Conservation (phyloP, 1,140 invertebrate species). For the Danaus plexippus region DNA sequence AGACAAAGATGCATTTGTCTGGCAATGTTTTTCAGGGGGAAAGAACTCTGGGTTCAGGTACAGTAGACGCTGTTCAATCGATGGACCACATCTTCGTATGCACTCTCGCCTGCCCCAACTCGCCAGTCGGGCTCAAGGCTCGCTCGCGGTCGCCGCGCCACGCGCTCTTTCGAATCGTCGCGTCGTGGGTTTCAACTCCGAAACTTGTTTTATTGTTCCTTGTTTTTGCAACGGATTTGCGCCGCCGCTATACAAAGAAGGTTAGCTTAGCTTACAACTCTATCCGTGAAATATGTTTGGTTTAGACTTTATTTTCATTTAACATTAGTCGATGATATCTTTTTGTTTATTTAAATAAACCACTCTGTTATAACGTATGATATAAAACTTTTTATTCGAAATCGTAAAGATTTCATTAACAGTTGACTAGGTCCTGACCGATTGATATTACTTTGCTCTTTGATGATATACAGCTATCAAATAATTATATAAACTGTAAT, state of each 20-base stretch:
- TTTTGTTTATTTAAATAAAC: too few relatives aligned
- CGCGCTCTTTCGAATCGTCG: constrained; percentile 23
- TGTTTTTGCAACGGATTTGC: constrained; percentile 21
- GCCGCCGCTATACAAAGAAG: constrained; percentile 18
- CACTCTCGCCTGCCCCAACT: constrained; percentile 23
- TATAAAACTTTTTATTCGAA: too few relatives aligned
- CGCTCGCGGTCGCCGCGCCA: constrained; percentile 28
- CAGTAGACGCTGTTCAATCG: constrained; percentile 22
- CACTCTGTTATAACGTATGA: too few relatives aligned
- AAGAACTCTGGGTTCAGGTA: constrained; percentile 15
- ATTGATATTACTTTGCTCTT: too few relatives aligned
- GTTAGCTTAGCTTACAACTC: constrained; percentile 19
- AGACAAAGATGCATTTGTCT: too few relatives aligned
- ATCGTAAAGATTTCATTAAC: too few relatives aligned
- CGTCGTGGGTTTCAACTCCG: constrained; percentile 16
- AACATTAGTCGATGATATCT: not conserved
- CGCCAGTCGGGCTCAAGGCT: constrained; percentile 25
- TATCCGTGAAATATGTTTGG: constrained; percentile 15
- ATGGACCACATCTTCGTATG: constrained; percentile 26
- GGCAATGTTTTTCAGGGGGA: not conserved
- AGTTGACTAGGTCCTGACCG: too few relatives aligned
- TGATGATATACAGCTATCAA: too few relatives aligned
- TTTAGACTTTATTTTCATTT: constrained; percentile 11
- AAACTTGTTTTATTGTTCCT: constrained; percentile 19
- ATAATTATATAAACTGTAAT: too few relatives aligned